phyloP scores from a whole-genome alignment of 2,113 vertebrate genomes.

The Physeter macrocephalus region DNA sequence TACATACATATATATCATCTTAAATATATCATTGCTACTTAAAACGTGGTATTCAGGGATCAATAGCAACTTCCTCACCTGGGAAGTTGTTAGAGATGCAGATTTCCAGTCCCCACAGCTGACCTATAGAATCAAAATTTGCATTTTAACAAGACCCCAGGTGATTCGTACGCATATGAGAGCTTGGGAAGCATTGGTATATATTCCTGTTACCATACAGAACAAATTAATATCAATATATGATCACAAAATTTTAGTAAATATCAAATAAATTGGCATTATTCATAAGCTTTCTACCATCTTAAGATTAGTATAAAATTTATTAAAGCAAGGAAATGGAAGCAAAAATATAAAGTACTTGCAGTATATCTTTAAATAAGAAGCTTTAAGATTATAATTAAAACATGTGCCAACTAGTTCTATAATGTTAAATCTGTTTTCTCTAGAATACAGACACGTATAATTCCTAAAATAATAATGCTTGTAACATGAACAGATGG shows the following conservation, averaged over 20 bases:
- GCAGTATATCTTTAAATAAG: not conserved
- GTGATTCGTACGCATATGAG: not conserved
- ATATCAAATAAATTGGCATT: not conserved
- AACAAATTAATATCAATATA: not conserved
- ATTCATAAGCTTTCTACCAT: not conserved
- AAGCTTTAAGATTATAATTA: constrained; percentile 44
- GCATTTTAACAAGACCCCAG: not conserved
- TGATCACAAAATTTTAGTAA: not conserved
- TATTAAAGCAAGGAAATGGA: not conserved
- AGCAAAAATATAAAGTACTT: not conserved
- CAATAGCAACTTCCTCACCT: not conserved
- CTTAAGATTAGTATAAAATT: not conserved
- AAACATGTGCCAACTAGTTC: constrained; percentile 25
- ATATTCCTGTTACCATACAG: not conserved
- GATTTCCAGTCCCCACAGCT: rapidly evolving
- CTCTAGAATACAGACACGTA: constrained; percentile 29
- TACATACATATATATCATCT: not conserved
- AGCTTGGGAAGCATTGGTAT: not conserved
- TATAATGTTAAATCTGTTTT: constrained; percentile 45
- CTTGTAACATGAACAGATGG: constrained; percentile 53
- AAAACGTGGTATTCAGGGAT: not conserved
- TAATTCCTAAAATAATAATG: constrained; percentile 49
- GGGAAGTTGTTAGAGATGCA: not conserved
- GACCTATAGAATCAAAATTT: not conserved
- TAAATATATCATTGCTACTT: not conserved